Conservation (phyloP, 2,888 invertebrate genomes). For the Agonopterix heracliana region DNA sequence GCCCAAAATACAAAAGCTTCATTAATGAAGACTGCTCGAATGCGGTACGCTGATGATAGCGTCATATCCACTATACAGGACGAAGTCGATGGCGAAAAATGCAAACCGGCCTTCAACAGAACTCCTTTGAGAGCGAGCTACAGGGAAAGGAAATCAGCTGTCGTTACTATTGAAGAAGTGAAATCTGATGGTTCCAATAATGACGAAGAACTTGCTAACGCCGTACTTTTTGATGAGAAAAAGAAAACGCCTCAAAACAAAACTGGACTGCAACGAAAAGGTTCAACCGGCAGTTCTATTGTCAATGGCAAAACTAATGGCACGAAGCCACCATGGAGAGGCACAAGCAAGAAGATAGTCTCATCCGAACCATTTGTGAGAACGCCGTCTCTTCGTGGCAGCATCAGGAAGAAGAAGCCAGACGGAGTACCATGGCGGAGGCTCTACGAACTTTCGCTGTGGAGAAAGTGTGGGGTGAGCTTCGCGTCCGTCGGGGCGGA, state of each 20-base stretch:
- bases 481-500: conserved; percentile 61
- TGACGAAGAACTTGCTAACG: conserved; percentile 53
- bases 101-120: conserved; percentile 49
- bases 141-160: conserved; percentile 61
- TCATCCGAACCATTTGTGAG: conserved; percentile 53
- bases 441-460: conserved; percentile 73
- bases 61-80: conserved; percentile 47
- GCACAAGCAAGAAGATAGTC: conserved; percentile 50
- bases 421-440: conserved; percentile 73
- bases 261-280: conserved; percentile 43
- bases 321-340: conserved; percentile 67
- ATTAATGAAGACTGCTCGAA: conserved; percentile 76
- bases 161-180: conserved; percentile 69
- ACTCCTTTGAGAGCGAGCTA: conserved; percentile 59
- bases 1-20: conserved; percentile 77
- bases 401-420: conserved; percentile 58
- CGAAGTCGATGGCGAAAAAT: conserved; percentile 63
- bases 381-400: conserved; percentile 58
- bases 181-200: conserved; percentile 60
- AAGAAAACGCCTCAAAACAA: conserved; percentile 44
- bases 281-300: conserved; percentile 39
- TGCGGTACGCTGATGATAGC: conserved; percentile 74
- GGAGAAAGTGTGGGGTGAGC: conserved; percentile 70
- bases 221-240: conserved; percentile 57
- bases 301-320: conserved; percentile 53